A percentile compares a stretch with the other conserved stretches of the same genome.
Evolutionary conservation across 1,140 invertebrate genomes (phyloP).

Genomic region (Manduca sexta): DNA sequence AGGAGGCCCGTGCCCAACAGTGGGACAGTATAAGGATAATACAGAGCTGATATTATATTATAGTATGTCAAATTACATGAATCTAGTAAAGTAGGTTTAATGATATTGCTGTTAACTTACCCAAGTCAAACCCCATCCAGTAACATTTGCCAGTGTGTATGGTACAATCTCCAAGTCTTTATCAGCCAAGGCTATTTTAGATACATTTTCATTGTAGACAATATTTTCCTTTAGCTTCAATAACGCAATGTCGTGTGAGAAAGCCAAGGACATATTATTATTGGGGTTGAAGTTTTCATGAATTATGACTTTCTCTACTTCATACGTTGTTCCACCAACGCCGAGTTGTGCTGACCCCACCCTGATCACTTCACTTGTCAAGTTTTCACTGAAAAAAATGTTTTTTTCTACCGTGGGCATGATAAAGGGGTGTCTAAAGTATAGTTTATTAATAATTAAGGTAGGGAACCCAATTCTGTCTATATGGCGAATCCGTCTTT

Average conservation of each 20-base stretch:
- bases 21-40: too few relatives aligned
- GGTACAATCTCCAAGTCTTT: neutral
- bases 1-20: too few relatives aligned
- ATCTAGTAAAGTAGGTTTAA: too few relatives aligned
- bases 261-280: neutral
- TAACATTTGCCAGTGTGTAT: neutral
- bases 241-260: neutral
- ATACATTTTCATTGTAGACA: neutral
- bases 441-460: too few relatives aligned
- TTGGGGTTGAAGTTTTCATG: neutral
- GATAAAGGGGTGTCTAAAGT: too few relatives aligned
- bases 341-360: neutral
- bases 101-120: neutral
- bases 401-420: too few relatives aligned
- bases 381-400: too few relatives aligned
- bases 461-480: too few relatives aligned
- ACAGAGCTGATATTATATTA: too few relatives aligned
- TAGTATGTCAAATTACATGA: too few relatives aligned
- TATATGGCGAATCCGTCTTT: too few relatives aligned
- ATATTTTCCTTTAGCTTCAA: neutral
- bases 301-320: neutral
- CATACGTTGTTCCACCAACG: neutral
- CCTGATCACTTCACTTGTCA: neutral
- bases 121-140: neutral
- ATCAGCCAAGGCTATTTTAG: neutral